Base-by-base conservation (phyloP, 2,113 vertebrate genomes). In the Polypterus senegalus region DNA sequence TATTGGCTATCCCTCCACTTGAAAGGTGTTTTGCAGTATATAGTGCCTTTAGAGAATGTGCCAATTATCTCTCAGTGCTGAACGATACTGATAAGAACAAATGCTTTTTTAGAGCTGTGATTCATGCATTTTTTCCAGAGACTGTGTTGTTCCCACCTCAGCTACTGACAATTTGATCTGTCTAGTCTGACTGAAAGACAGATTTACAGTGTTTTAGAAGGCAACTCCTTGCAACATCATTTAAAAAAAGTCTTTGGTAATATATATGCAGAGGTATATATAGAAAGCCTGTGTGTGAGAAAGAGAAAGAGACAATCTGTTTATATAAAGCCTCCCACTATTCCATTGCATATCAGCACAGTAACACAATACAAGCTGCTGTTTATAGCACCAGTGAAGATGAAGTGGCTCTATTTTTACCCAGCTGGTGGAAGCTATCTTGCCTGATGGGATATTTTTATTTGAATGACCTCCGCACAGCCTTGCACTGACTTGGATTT, bases 251-350 rank as follows among this genome's bases (percentile, higher is more conserved):
- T 60, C 53, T 52, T 54, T 63, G 62, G 54, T 54, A 59, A 73
- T 79, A 79, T 75, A 75, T 79, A 82, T 77, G 78, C 65, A 71
- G n/a, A 6, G 48, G 54, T 55, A 55, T 27, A 27, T 27, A 27
- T 27, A 27, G 27, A 27, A 27, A 27, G 27, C 27, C 47, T 46
- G 55, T 54, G 49, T 46, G 52, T 58, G 27, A 27, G 27, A 27
- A 27, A 27, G 27, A 27, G 27, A 27, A 27, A 27, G 27, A 27
- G 27, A 27, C 27, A 66, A 66, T 63, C 56, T 66, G 70, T 78
- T 80, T 76, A 79, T 80, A 77, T 74, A 69, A 65, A 69, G 72
- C 65, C 43, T 51, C 60, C 65, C 57, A 68, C 51, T 64, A 59
- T 65, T 73, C 63, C 62, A 68, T 65, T 70, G 69, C 69, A 52